These are phyloP conservation scores for Porites lobata DNA, from an alignment of 92 coral and sea anemone genomes.

Conservation along the genomic window DNA sequence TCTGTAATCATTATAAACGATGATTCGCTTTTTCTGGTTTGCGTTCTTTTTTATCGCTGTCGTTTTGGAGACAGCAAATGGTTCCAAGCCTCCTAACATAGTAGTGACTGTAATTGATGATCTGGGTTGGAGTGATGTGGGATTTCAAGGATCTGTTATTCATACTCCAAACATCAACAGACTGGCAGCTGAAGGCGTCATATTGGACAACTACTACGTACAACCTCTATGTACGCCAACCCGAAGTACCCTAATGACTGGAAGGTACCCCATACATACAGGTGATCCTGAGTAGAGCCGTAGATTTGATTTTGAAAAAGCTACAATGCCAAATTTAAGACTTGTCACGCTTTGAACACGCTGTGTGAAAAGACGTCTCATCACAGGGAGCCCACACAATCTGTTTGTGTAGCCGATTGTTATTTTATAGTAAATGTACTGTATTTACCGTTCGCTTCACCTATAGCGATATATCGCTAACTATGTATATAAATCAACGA, in stretches of 20 bases:
- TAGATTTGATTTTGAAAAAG: no score
- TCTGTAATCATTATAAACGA: no score
- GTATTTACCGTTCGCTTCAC: no score
- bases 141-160: slow-evolving; percentile 81
- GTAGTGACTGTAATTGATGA: slow-evolving; percentile 76
- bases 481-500: no score
- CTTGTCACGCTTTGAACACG: neutral
- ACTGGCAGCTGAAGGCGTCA: slow-evolving; percentile 80
- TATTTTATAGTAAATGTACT: no score
- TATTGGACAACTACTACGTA: slow-evolving; percentile 81
- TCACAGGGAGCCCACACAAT: no score
- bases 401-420: no score
- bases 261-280: slow-evolving; percentile 89
- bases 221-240: slow-evolving; percentile 90
- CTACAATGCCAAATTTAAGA: neutral
- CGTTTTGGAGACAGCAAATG: neutral
- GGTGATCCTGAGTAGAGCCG: slow-evolving; percentile 40
- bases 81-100: slow-evolving; percentile 57
- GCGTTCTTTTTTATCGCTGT: neutral
- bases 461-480: no score
- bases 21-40: neutral
- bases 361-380: no score
- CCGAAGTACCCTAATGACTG: slow-evolving; percentile 90
- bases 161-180: slow-evolving; percentile 81
- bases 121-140: slow-evolving; percentile 85